Base-by-base conservation (phyloP, 2,888 invertebrate genomes). In the Torymus auratus region DNA sequence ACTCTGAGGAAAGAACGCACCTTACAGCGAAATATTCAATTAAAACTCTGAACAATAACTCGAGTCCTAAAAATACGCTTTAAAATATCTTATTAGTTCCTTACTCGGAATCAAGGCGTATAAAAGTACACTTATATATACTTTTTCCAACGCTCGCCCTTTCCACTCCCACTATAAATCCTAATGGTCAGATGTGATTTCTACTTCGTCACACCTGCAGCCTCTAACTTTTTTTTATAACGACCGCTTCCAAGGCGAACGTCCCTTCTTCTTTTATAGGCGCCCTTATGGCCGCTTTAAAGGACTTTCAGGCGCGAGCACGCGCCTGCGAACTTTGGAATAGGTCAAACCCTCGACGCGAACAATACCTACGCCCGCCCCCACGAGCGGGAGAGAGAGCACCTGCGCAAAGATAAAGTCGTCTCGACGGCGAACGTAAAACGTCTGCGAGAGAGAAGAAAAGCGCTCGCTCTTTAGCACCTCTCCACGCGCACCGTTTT, bases 261-360 rank as follows among this genome's bases (percentile, higher is more conserved):
- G 87, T 88, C 85, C 85, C 84, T 84, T 87, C 28, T 28, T 28
- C 28, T 28, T 88, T 78, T 78, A 78, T 53, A 65, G 64, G 17
- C 20, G 41, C 58, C 64, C 65, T 65, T 52, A 56, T 70, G 71
- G 52, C 17, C 65, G 58, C 20, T 69, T 71, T 71, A 77, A 77
- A 68, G 64, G 62, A 70, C 58, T 71, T 71, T 55, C 52, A 58
- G 50, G 50, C 65, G 56, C 58, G n/a, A n/a, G n/a, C n/a, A n/a
- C n/a, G n/a, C n/a, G n/a, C n/a, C 28, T 56, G 55, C 12, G 60
- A 53, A 23, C 74, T 74, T 67, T 41, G 67, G 56, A 68, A 76
- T 62, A 69, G 76, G 69, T 76, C 75, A 75, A 75, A 61, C 61
- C 52, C n/a, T 20, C 75, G 28, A 28, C 28, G 28, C 28, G 28